A percentile compares a stretch with the other conserved stretches of the same genome.
phyloP scores from a whole-genome alignment of 2,113 vertebrate genomes.

The Bagarius yarrelli region DNA sequence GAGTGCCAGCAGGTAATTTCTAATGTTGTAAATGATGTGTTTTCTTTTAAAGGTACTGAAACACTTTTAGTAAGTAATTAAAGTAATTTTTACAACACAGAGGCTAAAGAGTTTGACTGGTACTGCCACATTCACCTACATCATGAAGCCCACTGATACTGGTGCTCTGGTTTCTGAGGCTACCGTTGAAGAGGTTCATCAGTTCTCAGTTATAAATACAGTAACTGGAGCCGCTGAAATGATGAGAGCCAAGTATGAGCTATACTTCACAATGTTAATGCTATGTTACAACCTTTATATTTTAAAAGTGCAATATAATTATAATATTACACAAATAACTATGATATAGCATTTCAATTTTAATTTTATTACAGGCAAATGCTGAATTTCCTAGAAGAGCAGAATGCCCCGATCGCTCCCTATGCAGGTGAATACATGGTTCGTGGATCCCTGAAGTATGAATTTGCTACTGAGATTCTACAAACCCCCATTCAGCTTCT shows the following conservation, averaged over 20 bases:
- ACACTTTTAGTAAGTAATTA: neutral
- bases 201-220: conserved; percentile 74
- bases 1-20: too few species aligned
- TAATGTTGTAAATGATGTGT: too few species aligned
- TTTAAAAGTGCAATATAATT: too few species aligned
- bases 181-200: conserved; percentile 70
- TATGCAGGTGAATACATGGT: conserved; percentile 52
- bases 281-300: too few species aligned
- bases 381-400: conserved; percentile 67
- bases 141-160: conserved; percentile 6
- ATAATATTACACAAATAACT: too few species aligned
- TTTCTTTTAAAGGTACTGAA: too few species aligned
- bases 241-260: too few species aligned
- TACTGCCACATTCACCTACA: conserved; percentile 66
- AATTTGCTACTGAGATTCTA: conserved; percentile 64
- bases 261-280: neutral
- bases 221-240: conserved; percentile 59
- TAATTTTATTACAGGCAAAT: conserved; percentile 46
- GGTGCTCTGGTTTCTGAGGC: too few species aligned
- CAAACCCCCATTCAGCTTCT: conserved; percentile 74
- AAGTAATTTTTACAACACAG: conserved; percentile 60
- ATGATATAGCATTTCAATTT: too few species aligned
- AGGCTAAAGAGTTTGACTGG: conserved; percentile 72
- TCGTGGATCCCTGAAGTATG: conserved; percentile 70
- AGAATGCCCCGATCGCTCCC: conserved; percentile 35